Base-by-base conservation (phyloP, 1,140 invertebrate genomes). In the Drosophila athabasca region DNA sequence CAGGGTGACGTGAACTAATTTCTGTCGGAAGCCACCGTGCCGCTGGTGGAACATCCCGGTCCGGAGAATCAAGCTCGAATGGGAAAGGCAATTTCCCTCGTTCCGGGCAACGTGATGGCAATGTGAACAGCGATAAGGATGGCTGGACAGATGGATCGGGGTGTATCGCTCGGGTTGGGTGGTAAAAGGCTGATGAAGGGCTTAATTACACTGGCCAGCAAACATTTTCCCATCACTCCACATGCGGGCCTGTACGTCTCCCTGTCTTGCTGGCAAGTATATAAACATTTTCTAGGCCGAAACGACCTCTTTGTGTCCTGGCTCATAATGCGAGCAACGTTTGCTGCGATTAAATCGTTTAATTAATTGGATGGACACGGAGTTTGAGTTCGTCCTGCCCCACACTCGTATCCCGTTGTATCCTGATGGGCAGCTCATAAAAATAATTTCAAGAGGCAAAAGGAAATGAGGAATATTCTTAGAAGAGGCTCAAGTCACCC, bases 261-360 rank as follows among this genome's bases (percentile, higher is more conserved):
- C n/a, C 26, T 24, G 8, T 19, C 57, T 49, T 24, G 41, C 49
- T 71, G 35, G 19, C 22, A 9, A 43, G 51, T 71, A 9, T 29
- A 6, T 29, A 29, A 26, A 26, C 24, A 26, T 5, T 6, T 26
- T 26, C 55, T 50, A 39, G 13, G 26, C 26, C 11, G 39, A 53
- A 49, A 43, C 45, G 41, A 62, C 39, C 44, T 43, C 35, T 64
- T 53, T 72, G 57, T 55, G 52, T 4, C 35, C 11, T 4, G 35
- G 11, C 53, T 52, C 59, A 73, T 64, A 64, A 64, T 57, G 51
- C 59, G 50, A 55, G 17, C 50, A 50, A 51, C 70, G 54, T 73
- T 73, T 73, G 58, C 69, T 41, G 69, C 59, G 70, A 73, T 73
- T 73, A 64, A 73, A 73, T 73, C 70, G 41, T 64, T 73, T 73